These are phyloP conservation scores for Sula dactylatra DNA, from an alignment of 2,113 vertebrate species.

Conservation along the genomic window DNA sequence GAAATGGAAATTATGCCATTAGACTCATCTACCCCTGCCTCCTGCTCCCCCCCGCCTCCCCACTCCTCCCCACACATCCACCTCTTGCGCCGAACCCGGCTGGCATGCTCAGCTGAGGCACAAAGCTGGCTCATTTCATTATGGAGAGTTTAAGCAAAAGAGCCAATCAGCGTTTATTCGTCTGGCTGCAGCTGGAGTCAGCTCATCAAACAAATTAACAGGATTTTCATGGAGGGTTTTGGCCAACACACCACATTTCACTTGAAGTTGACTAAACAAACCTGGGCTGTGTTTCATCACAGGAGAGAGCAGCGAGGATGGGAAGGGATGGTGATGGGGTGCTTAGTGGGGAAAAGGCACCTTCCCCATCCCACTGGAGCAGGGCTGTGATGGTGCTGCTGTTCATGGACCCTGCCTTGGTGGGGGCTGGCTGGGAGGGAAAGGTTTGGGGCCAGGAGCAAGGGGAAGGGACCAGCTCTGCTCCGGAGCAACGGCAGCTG, in stretches of 20 bases:
- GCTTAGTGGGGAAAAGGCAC: background rate
- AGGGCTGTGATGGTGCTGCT: background rate
- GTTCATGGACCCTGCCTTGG: background rate
- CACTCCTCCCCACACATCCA: background rate
- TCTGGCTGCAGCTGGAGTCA: constrained; percentile 62
- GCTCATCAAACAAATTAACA: constrained; percentile 63
- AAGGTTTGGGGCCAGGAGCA: background rate
- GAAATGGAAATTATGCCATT: constrained; percentile 38
- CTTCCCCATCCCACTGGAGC: background rate
- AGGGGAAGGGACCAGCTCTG: background rate
- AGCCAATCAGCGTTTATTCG: constrained; percentile 40
- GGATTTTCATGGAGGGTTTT: constrained; percentile 45
- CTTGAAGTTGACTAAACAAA: constrained; percentile 33
- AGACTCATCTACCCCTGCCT: background rate
- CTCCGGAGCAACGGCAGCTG: background rate
- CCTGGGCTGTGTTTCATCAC: background rate
- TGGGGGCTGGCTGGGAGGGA: background rate
- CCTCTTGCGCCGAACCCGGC: background rate
- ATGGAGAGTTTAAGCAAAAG: background rate
- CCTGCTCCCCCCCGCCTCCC: background rate
- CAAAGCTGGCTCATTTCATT: background rate
- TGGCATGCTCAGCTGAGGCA: background rate
- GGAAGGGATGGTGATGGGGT: background rate
- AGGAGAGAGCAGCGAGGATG: background rate
- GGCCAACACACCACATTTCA: background rate